Base-by-base conservation (phyloP, 1,140 invertebrate species). In the Pemphigus obesinymphae region DNA sequence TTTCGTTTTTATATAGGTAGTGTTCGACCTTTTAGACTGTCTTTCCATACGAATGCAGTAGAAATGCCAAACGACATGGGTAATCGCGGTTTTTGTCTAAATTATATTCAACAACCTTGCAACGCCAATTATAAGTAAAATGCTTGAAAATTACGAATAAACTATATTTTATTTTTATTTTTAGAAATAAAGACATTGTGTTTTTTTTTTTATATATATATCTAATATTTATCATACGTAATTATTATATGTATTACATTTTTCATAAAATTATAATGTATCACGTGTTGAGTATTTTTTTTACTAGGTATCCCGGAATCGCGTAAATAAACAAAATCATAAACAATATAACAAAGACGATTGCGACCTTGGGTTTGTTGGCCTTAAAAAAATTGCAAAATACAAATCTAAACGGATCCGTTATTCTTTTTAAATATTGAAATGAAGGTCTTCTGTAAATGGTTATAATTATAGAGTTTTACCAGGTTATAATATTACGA, bases 71-170 rank as follows among this genome's bases (percentile, higher is more conserved):
- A 89, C 4, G 93, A 94, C 84, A 87, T 91, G 0, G 92, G 90
- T 63, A 94, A 95, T 85, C 88, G 91, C 83, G 94, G 94, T 3
- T 95, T 94, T 85, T 95, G 93, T 83, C 86, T 95, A 1, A 92
- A 94, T 85, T 95, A 93, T 84, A 89, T 94, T 4, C 94, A 95
- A 86, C 93, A 95, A 85, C 93, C 93, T 0, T 95, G 94, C 85
- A 94, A 92, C 45, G 75, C 55, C 31, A 82, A 68, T 72, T 83
- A 80, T 29, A n/a, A n/a, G n/a, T n/a, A n/a, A n/a, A n/a, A n/a
- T n/a, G 7, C 37, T 40, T 80, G 31, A 80, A 20, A 20, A 26
- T 31, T 61, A 43, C 10, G 1, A 55, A 23, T 23, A 68, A n/a
- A 23, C 20, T 15, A 7, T 5, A 40, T 68, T 40, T 43, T 13